phyloP scores from a whole-genome alignment of 2,797 vertebrate genomes.

The Astyanax mexicanus region DNA sequence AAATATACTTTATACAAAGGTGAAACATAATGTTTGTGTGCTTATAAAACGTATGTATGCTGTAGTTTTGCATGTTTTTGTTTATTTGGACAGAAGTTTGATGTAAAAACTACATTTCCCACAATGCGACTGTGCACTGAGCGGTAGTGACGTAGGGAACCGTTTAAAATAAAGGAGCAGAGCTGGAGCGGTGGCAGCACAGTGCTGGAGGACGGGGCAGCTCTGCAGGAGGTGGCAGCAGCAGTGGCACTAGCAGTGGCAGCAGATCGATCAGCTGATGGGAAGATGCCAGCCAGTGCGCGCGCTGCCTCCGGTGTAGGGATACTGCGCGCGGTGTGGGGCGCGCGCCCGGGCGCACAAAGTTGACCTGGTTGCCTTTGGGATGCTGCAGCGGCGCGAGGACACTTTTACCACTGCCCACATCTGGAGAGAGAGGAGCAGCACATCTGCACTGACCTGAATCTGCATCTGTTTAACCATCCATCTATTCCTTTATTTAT shows the following conservation, averaged over 20 bases:
- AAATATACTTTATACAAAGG: no score
- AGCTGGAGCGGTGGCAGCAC: constrained; percentile 60
- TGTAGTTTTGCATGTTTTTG: no score
- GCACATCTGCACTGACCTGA: no score
- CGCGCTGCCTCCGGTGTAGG: neutral
- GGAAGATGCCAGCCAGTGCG: neutral
- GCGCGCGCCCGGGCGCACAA: constrained; percentile 53
- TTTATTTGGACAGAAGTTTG: no score
- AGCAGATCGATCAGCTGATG: neutral
- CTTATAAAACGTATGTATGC: no score
- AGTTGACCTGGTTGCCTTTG: constrained; percentile 83
- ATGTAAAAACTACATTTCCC: constrained; percentile 75
- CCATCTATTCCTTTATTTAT: no score
- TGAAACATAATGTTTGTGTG: no score
- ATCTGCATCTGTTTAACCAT: no score
- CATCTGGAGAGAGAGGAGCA: neutral
- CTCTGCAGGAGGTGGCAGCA: constrained; percentile 69
- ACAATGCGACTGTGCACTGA: constrained; percentile 53
- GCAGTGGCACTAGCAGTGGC: neutral
- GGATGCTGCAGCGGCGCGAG: constrained; percentile 65
- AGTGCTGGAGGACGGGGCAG: constrained; percentile 68
- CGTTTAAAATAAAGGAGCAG: constrained; percentile 72
- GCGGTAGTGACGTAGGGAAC: constrained; percentile 75
- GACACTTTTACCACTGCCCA: no score
- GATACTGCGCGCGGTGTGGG: neutral